Evolutionary conservation across 2,888 invertebrate genomes (phyloP).

Genomic region (Noctua comes): DNA sequence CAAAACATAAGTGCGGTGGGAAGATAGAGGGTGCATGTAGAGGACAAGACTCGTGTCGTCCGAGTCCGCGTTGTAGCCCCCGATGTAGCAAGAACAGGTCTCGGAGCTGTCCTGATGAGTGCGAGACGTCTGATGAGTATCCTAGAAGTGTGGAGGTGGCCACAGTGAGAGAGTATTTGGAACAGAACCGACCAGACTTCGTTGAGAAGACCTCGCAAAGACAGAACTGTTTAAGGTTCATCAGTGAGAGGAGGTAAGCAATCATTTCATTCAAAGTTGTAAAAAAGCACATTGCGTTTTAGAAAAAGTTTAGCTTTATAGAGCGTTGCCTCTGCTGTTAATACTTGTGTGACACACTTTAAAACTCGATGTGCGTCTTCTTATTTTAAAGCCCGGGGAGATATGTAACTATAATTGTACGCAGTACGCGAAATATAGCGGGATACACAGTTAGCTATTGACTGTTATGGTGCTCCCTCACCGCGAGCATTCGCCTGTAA

Average conservation of each 20-base stretch:
- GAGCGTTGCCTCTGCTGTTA: neutral
- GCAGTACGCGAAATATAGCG: neutral
- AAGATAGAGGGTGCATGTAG: constrained; percentile 77
- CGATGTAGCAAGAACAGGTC: constrained; percentile 72
- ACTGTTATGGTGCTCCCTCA: too few species aligned
- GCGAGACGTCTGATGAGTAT: constrained; percentile 81
- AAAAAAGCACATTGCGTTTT: neutral
- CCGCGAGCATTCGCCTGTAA: too few species aligned
- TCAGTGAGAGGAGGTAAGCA: constrained; percentile 83
- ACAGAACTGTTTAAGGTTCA: constrained; percentile 81
- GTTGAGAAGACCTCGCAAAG: constrained; percentile 83
- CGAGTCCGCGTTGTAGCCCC: constrained; percentile 64
- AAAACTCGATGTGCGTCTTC: neutral
- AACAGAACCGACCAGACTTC: constrained; percentile 93
- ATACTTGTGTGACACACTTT: neutral
- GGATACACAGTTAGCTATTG: neutral
- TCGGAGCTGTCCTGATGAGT: constrained; percentile 80
- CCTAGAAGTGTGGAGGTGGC: constrained; percentile 76
- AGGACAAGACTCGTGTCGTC: constrained; percentile 52
- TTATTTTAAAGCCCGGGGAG: neutral
- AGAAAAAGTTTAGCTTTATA: neutral
- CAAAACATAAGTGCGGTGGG: constrained; percentile 73
- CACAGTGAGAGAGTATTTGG: constrained; percentile 92
- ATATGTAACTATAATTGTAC: neutral
- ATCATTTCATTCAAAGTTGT: neutral